A percentile compares a stretch with the other conserved stretches of the same genome.
Evolutionary conservation across 2,888 invertebrate genomes (phyloP).

Genomic region (Acleris cristana): DNA sequence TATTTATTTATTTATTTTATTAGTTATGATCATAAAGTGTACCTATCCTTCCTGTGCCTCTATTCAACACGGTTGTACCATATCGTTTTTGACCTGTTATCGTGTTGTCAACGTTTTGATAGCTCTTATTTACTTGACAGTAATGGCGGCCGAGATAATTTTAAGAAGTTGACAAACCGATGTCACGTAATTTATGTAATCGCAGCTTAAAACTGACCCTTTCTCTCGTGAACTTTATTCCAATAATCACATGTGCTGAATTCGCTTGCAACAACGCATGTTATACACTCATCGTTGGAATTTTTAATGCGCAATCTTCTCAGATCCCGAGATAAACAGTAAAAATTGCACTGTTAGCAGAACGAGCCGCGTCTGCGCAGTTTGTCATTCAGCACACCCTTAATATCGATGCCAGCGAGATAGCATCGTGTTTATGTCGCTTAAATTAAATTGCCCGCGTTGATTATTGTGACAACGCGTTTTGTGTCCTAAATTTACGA

Average conservation of each 20-base stretch:
- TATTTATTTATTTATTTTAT: too few species aligned
- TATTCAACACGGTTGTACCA: too few species aligned
- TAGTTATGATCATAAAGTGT: too few species aligned
- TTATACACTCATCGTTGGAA: constrained; percentile 64
- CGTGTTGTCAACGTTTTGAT: too few species aligned
- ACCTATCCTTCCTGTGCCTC: too few species aligned
- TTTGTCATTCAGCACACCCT: constrained; percentile 81
- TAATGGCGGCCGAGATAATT: too few species aligned
- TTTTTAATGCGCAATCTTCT: constrained; percentile 69
- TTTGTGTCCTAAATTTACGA: constrained; percentile 73
- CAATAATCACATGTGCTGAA: constrained; percentile 62
- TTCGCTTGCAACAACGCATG: constrained; percentile 57
- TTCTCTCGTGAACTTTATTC: constrained; percentile 54
- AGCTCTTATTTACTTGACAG: too few species aligned
- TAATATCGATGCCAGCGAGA: constrained; percentile 79
- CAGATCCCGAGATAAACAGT: constrained; percentile 70
- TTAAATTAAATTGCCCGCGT: constrained; percentile 78
- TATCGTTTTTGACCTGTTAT: too few species aligned
- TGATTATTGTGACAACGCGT: constrained; percentile 76
- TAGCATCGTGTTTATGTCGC: constrained; percentile 78
- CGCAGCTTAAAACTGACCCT: constrained; percentile 42
- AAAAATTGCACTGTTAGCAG: constrained; percentile 76
- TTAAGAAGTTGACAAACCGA: constrained; percentile 6
- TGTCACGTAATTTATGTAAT: constrained; percentile 54
- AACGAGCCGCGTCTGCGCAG: constrained; percentile 66